Evolutionary conservation across 30 jellyfish, hydroid and myxozoan species (phyloP), one percentile per base, ranked within the genome.

Genomic region (Pseudorhiza aurosa): DNA sequence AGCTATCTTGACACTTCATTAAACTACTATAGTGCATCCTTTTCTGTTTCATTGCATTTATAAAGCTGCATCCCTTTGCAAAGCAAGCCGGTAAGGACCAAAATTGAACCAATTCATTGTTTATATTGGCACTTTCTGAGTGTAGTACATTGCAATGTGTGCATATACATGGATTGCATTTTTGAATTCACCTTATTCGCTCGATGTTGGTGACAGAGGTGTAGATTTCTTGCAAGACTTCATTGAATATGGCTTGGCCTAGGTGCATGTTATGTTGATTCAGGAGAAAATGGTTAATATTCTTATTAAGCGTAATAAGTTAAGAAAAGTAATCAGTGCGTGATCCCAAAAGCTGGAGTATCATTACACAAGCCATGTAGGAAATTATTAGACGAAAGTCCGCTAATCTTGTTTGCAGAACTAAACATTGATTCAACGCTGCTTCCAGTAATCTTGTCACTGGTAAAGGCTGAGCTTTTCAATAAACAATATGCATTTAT

Each of bases 401-500:
- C 1, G 55, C 31, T 33, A 64, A 35, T 24, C 58, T 32, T 14
- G 33, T 64, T 64, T 19, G 55, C 6, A 64, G 30, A 35, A 28
- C 74, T 59, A 64, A 64, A 35, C 58, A 33, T 29, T 0, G 33
- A 30, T 53, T 53, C 35, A 53, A 21, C n/a, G 12, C 14, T 53
- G 14, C 67, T 24, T 64, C 53, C 57, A 64, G 55, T 35, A 30
- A 32, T 35, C 31, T 64, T 15, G 21, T 64, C 77, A 29, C 31
- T 30, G 59, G 31, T 30, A 5, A 29, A 0, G 18, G 49, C 58
- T 64, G 30, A 60, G 45, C 75, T 60, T 24, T 37, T 60, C 27
- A 64, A 30, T 64, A 33, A 6, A 64, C 58, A 64, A 64, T 64
- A 64, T 30, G 55, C 58, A 64, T 32, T 64, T 6, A 32, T n/a